phyloP scores from a whole-genome alignment of 1,140 invertebrate species.

The Contarinia nasturtii region DNA sequence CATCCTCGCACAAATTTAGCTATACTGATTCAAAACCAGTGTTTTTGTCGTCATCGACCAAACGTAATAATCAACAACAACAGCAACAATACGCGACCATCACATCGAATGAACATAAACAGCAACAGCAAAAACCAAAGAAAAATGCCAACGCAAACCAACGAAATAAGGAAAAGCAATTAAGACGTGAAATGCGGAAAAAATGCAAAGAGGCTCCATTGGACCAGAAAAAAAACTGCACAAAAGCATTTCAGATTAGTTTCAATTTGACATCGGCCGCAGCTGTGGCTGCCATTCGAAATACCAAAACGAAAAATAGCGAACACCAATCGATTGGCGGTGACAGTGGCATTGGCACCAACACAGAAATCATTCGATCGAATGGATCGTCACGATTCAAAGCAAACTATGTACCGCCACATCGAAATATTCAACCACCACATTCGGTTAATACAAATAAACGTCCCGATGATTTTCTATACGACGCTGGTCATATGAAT shows the following conservation, averaged over 20 bases:
- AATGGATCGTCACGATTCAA: too few species aligned
- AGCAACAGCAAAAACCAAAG: background rate
- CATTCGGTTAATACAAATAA: too few species aligned
- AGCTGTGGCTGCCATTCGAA: too few species aligned
- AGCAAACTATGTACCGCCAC: too few species aligned
- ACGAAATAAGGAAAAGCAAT: background rate
- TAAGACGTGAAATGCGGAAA: background rate
- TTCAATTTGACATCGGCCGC: too few species aligned
- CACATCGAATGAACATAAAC: too few species aligned
- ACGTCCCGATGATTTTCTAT: background rate
- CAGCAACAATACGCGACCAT: background rate
- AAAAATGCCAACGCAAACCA: background rate
- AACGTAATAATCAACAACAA: too few species aligned
- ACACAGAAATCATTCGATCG: slow-evolving; percentile 14
- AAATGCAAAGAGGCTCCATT: background rate
- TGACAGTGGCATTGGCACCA: slow-evolving; percentile 18
- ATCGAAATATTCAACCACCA: too few species aligned
- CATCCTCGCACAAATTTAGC: too few species aligned
- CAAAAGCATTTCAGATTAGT: too few species aligned
- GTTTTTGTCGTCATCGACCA: background rate
- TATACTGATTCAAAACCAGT: background rate
- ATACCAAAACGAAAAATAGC: too few species aligned
- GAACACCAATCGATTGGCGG: slow-evolving; percentile 9
- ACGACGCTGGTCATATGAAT: background rate
- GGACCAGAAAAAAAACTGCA: background rate